phyloP scores from a whole-genome alignment of 2,797 vertebrate species.

The Enteromius afrohamiltoni region DNA sequence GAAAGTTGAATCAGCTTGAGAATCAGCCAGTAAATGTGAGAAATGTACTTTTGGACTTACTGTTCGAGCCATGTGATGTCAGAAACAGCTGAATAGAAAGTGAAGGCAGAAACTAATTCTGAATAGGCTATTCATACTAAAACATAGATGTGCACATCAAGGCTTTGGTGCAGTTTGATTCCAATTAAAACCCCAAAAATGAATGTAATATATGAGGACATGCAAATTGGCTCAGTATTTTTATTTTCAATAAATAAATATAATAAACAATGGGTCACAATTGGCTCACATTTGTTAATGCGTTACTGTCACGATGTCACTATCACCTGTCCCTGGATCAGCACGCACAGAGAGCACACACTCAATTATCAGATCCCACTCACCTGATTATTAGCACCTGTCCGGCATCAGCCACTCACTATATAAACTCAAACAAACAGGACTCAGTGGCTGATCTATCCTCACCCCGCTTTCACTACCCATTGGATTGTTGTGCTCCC shows the following conservation, averaged over 20 bases:
- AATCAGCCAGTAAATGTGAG: not conserved
- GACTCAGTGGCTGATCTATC: too few species aligned
- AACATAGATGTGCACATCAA: not conserved
- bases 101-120: not conserved
- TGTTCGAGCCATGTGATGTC: not conserved
- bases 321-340: too few species aligned
- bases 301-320: too few species aligned
- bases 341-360: too few species aligned
- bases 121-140: not conserved
- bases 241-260: not conserved
- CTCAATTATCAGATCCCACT: too few species aligned
- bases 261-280: not conserved
- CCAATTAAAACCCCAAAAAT: not conserved
- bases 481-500: too few species aligned
- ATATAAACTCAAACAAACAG: too few species aligned
- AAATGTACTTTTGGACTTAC: conserved; percentile 1
- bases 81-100: not conserved
- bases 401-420: too few species aligned
- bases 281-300: not conserved
- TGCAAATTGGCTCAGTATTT: not conserved
- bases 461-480: too few species aligned
- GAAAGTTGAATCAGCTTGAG: not conserved
- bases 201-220: not conserved
- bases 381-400: too few species aligned
- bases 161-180: not conserved